Evolutionary conservation across 1,140 invertebrate genomes (phyloP), one percentile per base, ranked within the genome.

Genomic region (Pararge aegeria): DNA sequence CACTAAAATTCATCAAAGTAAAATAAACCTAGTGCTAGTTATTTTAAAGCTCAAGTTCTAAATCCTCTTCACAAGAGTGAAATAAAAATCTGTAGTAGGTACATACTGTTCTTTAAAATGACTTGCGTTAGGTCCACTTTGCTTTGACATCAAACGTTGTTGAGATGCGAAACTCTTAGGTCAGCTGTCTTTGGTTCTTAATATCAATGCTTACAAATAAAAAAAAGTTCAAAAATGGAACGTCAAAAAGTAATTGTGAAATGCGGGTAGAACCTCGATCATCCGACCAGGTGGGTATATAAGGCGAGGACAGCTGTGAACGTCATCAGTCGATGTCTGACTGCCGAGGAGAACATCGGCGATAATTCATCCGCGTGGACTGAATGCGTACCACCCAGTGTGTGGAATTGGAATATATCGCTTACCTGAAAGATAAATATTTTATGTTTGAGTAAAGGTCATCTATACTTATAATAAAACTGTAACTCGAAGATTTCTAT

Each of bases 351-450:
- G 72, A 80, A 85, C 76, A 83, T 75, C 0, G 83, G 86, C 5
- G 80, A 78, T 2, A 89, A 67, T 52, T 89, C 86, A 61, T 82
- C 81, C 4, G 86, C 83, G 61, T 89, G 83, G 0, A 76, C 76
- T 0, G 82, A 70, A 55, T 89, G 83, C 0, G 73, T 38, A 1
- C 80, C 84, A 18, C 88, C 87, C 0, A 90, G 68, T 0, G 88
- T 93, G 83, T 90, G 92, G 83, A 94, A 94, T 75, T 93, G 92
- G 85, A 93, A 93, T 52, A 93, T 91, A 70, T 93, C 91, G 72
- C 92, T 93, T 34, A 93, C 91, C 92, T 93, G 83, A 1, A 79
- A 86, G 13, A 52, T 61, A 53, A 19, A 37, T 18, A 48, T 21
- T 46, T n/a, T n/a, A n/a, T n/a, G n/a, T n/a, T n/a, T n/a, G n/a